These are phyloP conservation scores for Nomada goodeniana DNA, from an alignment of 2,888 invertebrate genomes.

Conservation along the genomic window DNA sequence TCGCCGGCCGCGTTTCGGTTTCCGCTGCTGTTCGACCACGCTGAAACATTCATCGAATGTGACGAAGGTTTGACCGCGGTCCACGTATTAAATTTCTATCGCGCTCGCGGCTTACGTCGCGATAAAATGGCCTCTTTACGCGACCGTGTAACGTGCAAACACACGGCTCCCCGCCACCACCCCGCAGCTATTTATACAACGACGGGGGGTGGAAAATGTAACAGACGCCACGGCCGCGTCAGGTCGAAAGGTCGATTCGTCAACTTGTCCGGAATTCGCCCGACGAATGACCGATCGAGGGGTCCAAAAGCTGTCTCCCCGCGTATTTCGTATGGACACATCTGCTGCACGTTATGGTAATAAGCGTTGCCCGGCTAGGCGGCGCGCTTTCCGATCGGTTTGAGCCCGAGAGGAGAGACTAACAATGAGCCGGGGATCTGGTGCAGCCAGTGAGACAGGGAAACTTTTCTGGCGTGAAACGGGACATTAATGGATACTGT, in stretches of 20 bases:
- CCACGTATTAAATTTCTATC: constrained; percentile 56
- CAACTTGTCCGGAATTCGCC: constrained; percentile 61
- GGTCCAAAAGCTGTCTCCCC: constrained; percentile 47
- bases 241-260: constrained; percentile 59
- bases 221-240: constrained; percentile 43
- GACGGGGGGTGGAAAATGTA: constrained; percentile 24
- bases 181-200: constrained; percentile 43
- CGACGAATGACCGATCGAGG: constrained; percentile 61
- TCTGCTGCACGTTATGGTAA: constrained; percentile 67
- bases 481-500: not conserved
- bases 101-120: constrained; percentile 42
- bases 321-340: constrained; percentile 56
- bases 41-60: constrained; percentile 42
- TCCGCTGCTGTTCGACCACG: constrained; percentile 4
- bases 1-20: constrained; percentile 23
- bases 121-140: constrained; percentile 46
- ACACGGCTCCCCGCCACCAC: not conserved
- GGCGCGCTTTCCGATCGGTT: constrained; percentile 29
- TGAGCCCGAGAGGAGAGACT: not conserved
- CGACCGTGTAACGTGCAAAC: constrained; percentile 39
- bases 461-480: constrained; percentile 26
- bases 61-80: not conserved
- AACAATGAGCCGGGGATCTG: not conserved
- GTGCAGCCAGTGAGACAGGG: not conserved
- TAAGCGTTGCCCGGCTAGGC: constrained; percentile 32